Percentiles rank a stretch among this genome's conserved stretches.
Evolutionary conservation across 2,888 invertebrate genomes (phyloP).

Genomic region (Scrobipalpa costella): DNA sequence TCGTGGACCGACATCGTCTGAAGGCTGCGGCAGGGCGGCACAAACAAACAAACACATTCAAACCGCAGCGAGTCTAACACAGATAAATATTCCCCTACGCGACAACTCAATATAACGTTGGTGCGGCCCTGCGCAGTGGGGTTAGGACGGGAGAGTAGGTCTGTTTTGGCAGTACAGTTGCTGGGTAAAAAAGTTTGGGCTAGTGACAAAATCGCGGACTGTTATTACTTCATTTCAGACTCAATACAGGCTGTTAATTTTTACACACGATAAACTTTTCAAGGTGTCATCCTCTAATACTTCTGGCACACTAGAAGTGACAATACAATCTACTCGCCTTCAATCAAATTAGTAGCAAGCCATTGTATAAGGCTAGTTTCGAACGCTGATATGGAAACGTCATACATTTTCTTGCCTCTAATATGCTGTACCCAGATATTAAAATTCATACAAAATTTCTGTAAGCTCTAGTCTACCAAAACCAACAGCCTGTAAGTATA

Average conservation of each 20-base stretch:
- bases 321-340: too few relatives aligned
- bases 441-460: neutral
- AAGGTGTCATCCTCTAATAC: neutral
- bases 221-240: neutral
- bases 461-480: neutral
- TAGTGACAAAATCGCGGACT: neutral
- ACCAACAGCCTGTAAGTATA: neutral
- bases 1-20: slow-evolving; percentile 29
- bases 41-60: neutral
- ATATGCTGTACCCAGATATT: too few relatives aligned
- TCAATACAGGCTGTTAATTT: neutral
- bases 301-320: neutral
- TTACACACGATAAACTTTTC: neutral
- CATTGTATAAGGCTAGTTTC: neutral
- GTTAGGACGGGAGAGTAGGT: slow-evolving; percentile 1
- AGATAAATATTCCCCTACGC: slow-evolving; percentile 14
- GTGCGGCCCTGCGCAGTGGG: slow-evolving; percentile 2
- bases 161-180: slow-evolving; percentile 10
- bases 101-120: slow-evolving; percentile 3
- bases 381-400: too few relatives aligned
- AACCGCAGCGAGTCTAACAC: slow-evolving; percentile 8
- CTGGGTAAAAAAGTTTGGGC: neutral
- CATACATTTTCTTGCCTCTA: too few relatives aligned
- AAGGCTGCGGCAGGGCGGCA: neutral
- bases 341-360: too few relatives aligned